These are phyloP conservation scores for Akabosia matsudoensis DNA, from an alignment of 1,140 invertebrate species.

Conservation along the genomic window DNA sequence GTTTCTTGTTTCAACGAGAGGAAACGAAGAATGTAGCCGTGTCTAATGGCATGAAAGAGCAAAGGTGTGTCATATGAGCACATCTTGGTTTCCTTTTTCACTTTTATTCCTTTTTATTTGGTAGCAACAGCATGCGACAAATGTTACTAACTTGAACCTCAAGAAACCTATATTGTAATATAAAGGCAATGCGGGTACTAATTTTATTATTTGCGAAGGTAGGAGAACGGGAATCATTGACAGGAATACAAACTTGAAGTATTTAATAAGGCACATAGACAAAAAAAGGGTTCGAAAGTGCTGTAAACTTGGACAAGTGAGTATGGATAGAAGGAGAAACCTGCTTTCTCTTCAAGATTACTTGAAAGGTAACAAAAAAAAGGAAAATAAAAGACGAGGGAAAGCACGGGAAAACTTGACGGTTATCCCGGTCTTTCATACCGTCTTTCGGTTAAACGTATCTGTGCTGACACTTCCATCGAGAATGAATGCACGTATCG, in stretches of 20 bases:
- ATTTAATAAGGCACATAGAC: not conserved
- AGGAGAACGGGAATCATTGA: not conserved
- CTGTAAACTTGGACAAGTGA: not conserved
- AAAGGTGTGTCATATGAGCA: slow-evolving; percentile 4
- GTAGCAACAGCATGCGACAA: not conserved
- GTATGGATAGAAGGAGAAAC: not conserved
- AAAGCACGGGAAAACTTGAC: too few species aligned
- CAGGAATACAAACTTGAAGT: not conserved
- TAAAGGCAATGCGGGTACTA: too few species aligned
- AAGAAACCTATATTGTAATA: too few species aligned
- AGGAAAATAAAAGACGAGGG: too few species aligned
- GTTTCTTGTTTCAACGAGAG: not conserved
- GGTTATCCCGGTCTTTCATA: too few species aligned
- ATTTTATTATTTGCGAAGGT: too few species aligned
- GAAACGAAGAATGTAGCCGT: not conserved
- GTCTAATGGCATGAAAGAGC: slow-evolving; percentile 1
- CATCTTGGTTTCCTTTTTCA: not conserved
- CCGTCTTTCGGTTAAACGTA: too few species aligned
- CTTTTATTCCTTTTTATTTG: not conserved
- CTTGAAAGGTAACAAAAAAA: too few species aligned
- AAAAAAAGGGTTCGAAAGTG: not conserved
- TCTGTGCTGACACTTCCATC: too few species aligned
- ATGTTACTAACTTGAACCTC: too few species aligned
- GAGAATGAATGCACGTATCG: too few species aligned
- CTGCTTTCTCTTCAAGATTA: not conserved